Conservation (phyloP, 2,888 invertebrate genomes). For the Nebria brevicollis region DNA sequence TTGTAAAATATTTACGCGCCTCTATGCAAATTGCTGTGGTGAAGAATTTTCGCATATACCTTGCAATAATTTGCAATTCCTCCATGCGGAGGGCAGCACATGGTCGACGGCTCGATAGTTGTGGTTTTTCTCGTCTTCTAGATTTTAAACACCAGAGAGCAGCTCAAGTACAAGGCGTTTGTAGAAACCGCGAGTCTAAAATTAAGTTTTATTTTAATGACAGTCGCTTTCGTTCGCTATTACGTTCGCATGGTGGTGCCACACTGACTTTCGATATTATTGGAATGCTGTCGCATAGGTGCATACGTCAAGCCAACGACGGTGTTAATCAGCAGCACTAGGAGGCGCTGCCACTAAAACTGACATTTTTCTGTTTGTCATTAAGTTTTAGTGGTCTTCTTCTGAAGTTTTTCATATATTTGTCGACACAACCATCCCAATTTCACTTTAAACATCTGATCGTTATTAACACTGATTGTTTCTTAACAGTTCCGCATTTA, state of each 20-base stretch:
- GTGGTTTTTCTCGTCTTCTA: conserved; percentile 15
- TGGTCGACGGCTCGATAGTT: conserved; percentile 16
- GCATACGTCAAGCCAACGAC: conserved; percentile 33
- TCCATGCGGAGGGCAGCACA: conserved; percentile 30
- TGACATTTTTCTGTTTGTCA: background rate
- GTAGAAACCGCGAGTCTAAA: conserved; percentile 19
- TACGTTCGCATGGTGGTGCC: conserved; percentile 19
- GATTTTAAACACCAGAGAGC: conserved; percentile 36
- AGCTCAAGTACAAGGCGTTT: conserved; percentile 11
- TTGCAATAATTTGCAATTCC: conserved; percentile 6
- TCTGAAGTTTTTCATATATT: background rate
- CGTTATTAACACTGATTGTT: background rate
- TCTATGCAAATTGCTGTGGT: background rate
- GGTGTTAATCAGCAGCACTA: background rate
- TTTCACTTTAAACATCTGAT: background rate
- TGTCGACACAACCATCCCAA: background rate
- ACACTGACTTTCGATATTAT: conserved; percentile 32
- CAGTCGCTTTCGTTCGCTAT: background rate
- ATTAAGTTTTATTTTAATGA: conserved; percentile 21
- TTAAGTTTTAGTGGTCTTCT: background rate
- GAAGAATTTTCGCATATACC: background rate
- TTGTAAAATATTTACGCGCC: background rate
- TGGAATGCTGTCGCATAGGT: conserved; percentile 19
- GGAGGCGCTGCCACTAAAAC: background rate
- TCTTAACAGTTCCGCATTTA: background rate